These are phyloP conservation scores for Bujurquina vittata DNA, from an alignment of 2,113 vertebrate genomes.

Conservation along the genomic window DNA sequence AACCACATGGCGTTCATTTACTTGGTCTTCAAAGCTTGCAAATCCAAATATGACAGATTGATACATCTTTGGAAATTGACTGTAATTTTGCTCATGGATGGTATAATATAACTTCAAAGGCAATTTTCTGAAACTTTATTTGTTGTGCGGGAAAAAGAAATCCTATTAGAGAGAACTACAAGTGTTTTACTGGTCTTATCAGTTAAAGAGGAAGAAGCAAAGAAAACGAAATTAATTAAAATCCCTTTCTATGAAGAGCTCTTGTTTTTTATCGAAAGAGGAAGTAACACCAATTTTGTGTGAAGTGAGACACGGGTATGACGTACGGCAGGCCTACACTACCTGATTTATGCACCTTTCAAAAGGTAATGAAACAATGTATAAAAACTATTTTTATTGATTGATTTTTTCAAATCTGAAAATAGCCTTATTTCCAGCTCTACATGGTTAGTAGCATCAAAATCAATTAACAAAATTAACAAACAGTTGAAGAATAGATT, in stretches of 20 bases:
- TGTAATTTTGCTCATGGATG: not conserved
- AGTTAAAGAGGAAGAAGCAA: conserved; percentile 31
- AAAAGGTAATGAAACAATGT: not conserved
- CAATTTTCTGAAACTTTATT: not conserved
- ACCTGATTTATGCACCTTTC: rapidly evolving
- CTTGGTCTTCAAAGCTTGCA: not conserved
- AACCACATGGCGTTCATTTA: conserved; percentile 30
- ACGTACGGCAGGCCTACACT: not conserved
- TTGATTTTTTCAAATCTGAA: not conserved
- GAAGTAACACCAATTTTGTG: conserved; percentile 47
- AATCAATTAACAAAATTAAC: not conserved
- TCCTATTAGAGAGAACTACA: not conserved
- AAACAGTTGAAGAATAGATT: not conserved
- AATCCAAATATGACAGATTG: conserved; percentile 15
- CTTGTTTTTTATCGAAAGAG: conserved; percentile 40
- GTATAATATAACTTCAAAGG: not conserved
- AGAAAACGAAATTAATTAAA: conserved; percentile 6
- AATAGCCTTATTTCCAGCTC: not conserved
- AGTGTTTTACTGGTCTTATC: not conserved
- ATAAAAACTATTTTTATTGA: not conserved
- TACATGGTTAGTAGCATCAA: not conserved
- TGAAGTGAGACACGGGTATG: not conserved
- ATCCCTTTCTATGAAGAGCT: conserved; percentile 23
- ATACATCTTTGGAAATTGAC: conserved; percentile 19
- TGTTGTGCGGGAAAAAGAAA: not conserved